Conservation (phyloP, 2,888 invertebrate genomes). For the Pristionchus exspectatus region DNA sequence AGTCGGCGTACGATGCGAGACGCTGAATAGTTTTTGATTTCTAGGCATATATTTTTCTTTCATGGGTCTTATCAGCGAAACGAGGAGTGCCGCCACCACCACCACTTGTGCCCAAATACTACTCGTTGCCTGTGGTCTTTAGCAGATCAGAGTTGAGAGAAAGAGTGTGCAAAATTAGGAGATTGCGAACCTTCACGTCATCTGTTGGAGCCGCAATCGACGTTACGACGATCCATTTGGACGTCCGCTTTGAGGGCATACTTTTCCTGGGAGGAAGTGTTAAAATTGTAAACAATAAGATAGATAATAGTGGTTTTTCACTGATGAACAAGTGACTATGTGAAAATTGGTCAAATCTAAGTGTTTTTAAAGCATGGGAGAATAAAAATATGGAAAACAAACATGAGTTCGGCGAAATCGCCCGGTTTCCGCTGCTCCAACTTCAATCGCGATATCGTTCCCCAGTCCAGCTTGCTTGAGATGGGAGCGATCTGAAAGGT, state of each 20-base stretch:
- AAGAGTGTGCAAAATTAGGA: too few species aligned
- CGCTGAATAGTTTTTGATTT: conserved; percentile 27
- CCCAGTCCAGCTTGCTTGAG: conserved; percentile 5
- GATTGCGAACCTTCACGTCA: conserved; percentile 58
- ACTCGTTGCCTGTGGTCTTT: too few species aligned
- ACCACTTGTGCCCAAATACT: too few species aligned
- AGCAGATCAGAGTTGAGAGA: too few species aligned
- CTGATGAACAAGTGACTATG: too few species aligned
- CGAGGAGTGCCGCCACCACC: too few species aligned
- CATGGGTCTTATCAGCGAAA: too few species aligned
- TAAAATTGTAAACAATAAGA: background rate
- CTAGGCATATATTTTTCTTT: background rate
- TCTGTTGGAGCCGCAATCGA: conserved; percentile 58
- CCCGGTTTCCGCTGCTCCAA: background rate
- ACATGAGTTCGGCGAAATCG: background rate
- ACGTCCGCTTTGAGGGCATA: conserved; percentile 20
- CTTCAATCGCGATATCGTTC: conserved; percentile 8
- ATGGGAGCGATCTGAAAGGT: conserved; percentile 14
- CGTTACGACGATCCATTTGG: conserved; percentile 62
- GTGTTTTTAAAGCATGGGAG: too few species aligned
- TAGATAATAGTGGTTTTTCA: too few species aligned
- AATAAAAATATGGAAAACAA: too few species aligned
- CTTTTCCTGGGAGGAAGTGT: background rate
- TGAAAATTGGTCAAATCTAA: too few species aligned
- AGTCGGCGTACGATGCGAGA: conserved; percentile 55